A percentile compares a stretch with the other conserved stretches of the same genome.
Conservation (phyloP, 2,797 vertebrate genomes). For the Picus viridis region DNA sequence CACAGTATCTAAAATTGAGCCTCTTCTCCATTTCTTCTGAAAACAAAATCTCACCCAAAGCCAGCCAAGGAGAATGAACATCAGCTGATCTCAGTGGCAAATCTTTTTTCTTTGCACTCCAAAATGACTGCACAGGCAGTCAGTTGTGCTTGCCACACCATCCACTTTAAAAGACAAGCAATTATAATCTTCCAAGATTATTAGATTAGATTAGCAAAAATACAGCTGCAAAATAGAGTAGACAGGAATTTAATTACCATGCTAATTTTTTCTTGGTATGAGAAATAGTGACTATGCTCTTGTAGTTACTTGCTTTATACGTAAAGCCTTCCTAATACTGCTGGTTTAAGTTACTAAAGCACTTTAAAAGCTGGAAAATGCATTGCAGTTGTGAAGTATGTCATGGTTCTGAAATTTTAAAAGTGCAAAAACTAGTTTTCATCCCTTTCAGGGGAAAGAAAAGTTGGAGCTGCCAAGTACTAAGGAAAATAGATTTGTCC, state of each 20-base stretch:
- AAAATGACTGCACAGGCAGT: background rate
- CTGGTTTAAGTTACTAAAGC: background rate
- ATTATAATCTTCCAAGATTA: slow-evolving; percentile 20
- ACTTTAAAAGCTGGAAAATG: background rate
- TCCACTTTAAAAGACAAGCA: slow-evolving; percentile 16
- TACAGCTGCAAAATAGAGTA: background rate
- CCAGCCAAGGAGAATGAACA: background rate
- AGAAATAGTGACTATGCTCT: background rate
- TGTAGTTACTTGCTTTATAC: slow-evolving; percentile 1
- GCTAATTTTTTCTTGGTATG: slow-evolving; percentile 36
- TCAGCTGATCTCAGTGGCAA: rapidly evolving
- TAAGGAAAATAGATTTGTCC: background rate
- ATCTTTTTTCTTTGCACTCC: background rate
- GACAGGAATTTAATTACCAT: background rate
- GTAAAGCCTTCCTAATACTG: background rate
- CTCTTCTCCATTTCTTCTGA: background rate
- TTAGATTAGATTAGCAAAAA: slow-evolving; percentile 19
- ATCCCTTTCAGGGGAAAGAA: background rate
- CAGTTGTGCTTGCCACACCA: no score
- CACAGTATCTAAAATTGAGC: background rate
- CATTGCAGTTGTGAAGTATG: background rate
- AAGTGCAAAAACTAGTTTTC: background rate
- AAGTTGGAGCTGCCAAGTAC: background rate
- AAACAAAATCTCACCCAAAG: background rate
- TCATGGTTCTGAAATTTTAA: background rate